Base-by-base conservation (phyloP, 1,140 invertebrate species). In the Aphaenogaster rudis region DNA sequence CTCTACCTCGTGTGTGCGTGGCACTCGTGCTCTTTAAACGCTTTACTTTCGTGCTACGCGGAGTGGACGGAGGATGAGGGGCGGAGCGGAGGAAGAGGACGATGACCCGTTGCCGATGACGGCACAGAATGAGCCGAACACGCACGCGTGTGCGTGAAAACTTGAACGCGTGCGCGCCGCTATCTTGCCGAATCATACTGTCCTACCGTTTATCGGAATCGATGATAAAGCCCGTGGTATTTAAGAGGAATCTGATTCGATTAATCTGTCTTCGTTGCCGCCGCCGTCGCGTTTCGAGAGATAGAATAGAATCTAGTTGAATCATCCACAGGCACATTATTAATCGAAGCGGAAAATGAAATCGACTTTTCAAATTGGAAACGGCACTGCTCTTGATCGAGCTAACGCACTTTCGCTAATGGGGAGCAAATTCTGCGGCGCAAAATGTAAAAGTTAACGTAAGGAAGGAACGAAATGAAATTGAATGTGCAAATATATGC, bases 21-120 rank as follows among this genome's bases (percentile, higher is more conserved):
- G 15, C 28, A 52, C 57, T 54, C 52, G 57, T 71, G 67, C 72
- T 88, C 71, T 88, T 54, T 71, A 78, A 84, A 74, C 69, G 69
- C 67, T 69, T 90, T 86, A 88, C 80, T 90, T 90, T 90, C 71
- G 50, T 66, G 45, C 86, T 86, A 71, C 50, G 33, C 15, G 54
- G 61, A 57, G 42, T 4, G 42, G n/a, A 69, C 13, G 42, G 42
- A 69, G 66, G 66, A 28, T 11, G 42, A 69, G 42, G 21, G 21
- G 42, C 8, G 79, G 63, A 66, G 67, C 54, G 85, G 71, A 86
- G 80, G 76, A 76, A 87, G 76, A 91, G 89, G 90, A 76, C 89
- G 88, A 91, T 91, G 89, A 91, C 88, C 90, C 82, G 77, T 54
- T 88, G 85, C 77, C 69, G 90, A 91, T 90, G 90, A 87, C 87